Evolutionary conservation across 2,797 vertebrate genomes (phyloP).

Genomic region (Gambusia yucatana): DNA sequence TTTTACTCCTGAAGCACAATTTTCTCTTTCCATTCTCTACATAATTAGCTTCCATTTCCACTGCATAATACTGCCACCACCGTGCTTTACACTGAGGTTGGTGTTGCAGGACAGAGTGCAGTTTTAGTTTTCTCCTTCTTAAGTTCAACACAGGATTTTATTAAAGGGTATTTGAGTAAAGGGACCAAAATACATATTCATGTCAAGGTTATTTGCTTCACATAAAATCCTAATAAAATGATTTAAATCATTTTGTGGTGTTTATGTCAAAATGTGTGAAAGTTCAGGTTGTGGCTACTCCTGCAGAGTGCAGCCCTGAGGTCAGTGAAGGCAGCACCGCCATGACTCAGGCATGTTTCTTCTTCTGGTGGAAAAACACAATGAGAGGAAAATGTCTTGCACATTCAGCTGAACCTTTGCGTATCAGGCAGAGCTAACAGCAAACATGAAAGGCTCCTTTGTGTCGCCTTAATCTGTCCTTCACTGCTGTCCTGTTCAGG

Average conservation of each 20-base stretch:
- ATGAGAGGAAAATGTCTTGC: conserved; percentile 79
- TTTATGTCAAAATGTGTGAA: background rate
- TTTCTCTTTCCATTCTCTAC: background rate
- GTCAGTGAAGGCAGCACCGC: conserved; percentile 47
- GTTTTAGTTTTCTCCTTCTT: background rate
- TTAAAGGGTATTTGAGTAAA: background rate
- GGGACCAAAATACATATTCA: background rate
- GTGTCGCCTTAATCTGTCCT: conserved; percentile 56
- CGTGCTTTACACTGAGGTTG: background rate
- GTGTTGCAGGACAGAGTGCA: background rate
- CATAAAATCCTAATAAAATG: no score
- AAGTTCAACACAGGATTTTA: background rate
- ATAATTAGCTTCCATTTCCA: background rate
- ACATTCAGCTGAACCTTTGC: conserved; percentile 62
- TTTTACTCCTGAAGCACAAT: background rate
- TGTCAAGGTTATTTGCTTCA: background rate
- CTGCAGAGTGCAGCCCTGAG: conserved; percentile 34
- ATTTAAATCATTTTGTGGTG: background rate
- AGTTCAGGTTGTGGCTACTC: no score
- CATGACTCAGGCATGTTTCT: conserved; percentile 67
- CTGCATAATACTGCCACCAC: background rate
- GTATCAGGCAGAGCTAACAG: conserved; percentile 64
- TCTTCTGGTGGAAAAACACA: conserved; percentile 70
- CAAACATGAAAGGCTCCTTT: conserved; percentile 73
- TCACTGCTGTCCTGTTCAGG: conserved; percentile 40